Evolutionary conservation across 2,113 vertebrate species (phyloP).

Genomic region (Romanogobio albipinnatus): DNA sequence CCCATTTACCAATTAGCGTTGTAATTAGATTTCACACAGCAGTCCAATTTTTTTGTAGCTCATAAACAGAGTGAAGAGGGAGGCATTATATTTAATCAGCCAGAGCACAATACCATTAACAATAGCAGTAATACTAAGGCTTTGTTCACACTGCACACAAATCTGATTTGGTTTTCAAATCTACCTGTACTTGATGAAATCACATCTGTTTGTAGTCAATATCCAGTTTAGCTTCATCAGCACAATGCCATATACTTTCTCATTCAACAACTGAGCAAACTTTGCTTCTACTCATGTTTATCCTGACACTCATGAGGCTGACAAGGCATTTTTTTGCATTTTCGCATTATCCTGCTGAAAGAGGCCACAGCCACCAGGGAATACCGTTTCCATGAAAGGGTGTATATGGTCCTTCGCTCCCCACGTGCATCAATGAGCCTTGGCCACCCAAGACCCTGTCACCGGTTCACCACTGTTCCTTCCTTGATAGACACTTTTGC

Average conservation of each 20-base stretch:
- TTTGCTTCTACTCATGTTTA: not conserved
- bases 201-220: not conserved
- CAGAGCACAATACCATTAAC: not conserved
- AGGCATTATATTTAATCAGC: conserved; percentile 10
- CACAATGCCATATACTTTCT: not conserved
- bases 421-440: too few relatives aligned
- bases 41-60: not conserved
- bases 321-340: too few relatives aligned
- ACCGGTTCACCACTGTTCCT: too few relatives aligned
- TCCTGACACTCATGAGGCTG: too few relatives aligned
- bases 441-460: too few relatives aligned
- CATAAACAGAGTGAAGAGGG: conserved; percentile 2
- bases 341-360: too few relatives aligned
- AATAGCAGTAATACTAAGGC: not conserved
- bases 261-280: not conserved
- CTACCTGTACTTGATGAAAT: not conserved
- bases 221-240: not conserved
- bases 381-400: too few relatives aligned
- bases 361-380: too few relatives aligned
- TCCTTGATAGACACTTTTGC: too few relatives aligned
- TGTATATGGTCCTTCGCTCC: too few relatives aligned
- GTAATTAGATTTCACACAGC: not conserved
- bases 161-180: not conserved
- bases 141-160: conserved; percentile 3
- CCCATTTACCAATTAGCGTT: conserved; percentile 19